A percentile compares a stretch with the other conserved stretches of the same genome.
Conservation (phyloP, 2,113 vertebrate genomes). For the Gracilinanus agilis region DNA sequence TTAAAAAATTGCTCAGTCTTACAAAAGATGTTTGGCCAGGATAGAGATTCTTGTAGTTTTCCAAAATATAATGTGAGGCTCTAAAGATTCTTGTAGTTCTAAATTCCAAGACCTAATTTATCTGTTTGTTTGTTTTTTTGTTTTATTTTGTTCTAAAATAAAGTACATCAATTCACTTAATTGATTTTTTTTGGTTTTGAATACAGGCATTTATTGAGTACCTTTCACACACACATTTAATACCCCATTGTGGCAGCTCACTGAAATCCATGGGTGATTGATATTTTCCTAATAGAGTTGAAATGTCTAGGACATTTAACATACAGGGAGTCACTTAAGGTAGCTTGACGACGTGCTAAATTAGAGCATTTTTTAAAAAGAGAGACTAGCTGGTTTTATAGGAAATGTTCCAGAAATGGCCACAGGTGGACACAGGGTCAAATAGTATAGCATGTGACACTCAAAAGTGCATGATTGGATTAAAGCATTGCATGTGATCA, state of each 20-base stretch:
- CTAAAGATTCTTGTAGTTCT: neutral
- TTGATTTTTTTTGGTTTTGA: neutral
- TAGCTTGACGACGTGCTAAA: neutral
- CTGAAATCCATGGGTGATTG: neutral
- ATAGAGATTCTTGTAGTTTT: neutral
- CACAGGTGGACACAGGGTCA: neutral
- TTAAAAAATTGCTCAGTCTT: neutral
- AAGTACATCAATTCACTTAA: neutral
- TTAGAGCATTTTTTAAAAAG: neutral
- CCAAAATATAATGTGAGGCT: neutral
- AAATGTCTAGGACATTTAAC: neutral
- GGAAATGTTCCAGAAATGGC: neutral
- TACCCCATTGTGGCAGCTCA: neutral
- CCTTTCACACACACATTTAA: neutral
- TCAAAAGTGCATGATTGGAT: neutral
- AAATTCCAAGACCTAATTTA: neutral
- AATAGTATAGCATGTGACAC: neutral
- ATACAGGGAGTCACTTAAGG: neutral
- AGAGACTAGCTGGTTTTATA: neutral
- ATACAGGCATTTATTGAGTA: neutral
- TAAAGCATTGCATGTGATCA: neutral
- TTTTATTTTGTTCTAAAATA: neutral
- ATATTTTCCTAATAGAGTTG: neutral
- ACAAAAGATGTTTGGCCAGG: neutral
- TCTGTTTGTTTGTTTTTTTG: neutral